These are phyloP conservation scores for Chrysomallon squamiferum DNA, from an alignment of 1,140 invertebrate genomes.

Conservation along the genomic window DNA sequence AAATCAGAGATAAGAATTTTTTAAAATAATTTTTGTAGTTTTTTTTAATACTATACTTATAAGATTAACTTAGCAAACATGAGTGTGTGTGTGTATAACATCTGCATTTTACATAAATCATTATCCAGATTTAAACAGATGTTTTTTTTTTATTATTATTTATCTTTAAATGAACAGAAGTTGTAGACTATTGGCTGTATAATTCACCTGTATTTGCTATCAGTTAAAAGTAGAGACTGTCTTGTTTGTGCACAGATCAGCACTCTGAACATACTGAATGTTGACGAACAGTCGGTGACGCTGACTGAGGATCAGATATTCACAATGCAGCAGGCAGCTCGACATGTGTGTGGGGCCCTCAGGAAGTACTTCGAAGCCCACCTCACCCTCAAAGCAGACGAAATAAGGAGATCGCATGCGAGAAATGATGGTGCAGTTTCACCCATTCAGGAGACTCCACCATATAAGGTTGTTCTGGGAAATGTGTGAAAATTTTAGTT, in stretches of 20 bases:
- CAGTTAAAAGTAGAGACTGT: too few species aligned
- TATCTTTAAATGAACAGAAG: too few species aligned
- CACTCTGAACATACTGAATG: slow-evolving; percentile 79
- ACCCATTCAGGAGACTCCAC: slow-evolving; percentile 55
- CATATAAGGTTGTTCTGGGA: slow-evolving; percentile 61
- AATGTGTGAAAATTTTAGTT: neutral
- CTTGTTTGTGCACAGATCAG: slow-evolving; percentile 71
- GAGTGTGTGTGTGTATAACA: too few species aligned
- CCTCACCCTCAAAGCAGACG: slow-evolving; percentile 82
- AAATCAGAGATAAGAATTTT: too few species aligned
- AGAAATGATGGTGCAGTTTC: slow-evolving; percentile 56
- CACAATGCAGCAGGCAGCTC: slow-evolving; percentile 89
- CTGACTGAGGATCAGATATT: slow-evolving; percentile 91
- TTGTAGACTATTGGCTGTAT: too few species aligned
- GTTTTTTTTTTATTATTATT: too few species aligned
- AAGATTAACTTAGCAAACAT: too few species aligned
- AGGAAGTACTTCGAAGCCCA: slow-evolving; percentile 94
- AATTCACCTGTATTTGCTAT: too few species aligned
- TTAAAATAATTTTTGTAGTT: too few species aligned
- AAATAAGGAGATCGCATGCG: slow-evolving; percentile 72
- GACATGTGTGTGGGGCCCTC: slow-evolving; percentile 89
- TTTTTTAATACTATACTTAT: too few species aligned
- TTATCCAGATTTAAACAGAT: too few species aligned
- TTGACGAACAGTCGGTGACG: slow-evolving; percentile 68
- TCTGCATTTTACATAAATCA: too few species aligned